Conservation (phyloP, 1,140 invertebrate species). For the Amyelois transitella region DNA sequence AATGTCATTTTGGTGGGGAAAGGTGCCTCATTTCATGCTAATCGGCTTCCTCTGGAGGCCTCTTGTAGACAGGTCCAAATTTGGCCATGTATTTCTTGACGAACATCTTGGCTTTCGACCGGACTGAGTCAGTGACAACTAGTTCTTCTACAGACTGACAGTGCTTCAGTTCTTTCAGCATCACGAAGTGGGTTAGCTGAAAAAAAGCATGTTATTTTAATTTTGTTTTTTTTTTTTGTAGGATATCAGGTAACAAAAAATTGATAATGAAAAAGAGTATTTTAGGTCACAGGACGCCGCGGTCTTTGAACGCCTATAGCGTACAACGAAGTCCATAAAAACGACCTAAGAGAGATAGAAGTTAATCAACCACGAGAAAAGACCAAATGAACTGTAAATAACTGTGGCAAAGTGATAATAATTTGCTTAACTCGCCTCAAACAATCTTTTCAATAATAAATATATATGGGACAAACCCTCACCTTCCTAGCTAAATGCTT, state of each 20-base stretch:
- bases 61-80: slow-evolving; percentile 84
- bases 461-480: slow-evolving; percentile 27
- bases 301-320: no score
- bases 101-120: slow-evolving; percentile 94
- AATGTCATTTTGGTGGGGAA: not conserved
- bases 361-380: no score
- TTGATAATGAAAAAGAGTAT: no score
- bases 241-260: slow-evolving; percentile 1
- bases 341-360: no score
- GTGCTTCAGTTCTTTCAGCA: slow-evolving; percentile 96
- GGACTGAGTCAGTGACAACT: slow-evolving; percentile 93
- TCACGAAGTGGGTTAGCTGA: slow-evolving; percentile 96
- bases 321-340: no score
- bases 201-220: slow-evolving; percentile 18
- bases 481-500: slow-evolving; percentile 97
- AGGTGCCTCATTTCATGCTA: slow-evolving; percentile 14
- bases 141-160: slow-evolving; percentile 91
- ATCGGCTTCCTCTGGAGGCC: slow-evolving; percentile 76
- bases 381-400: no score
- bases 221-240: no score
- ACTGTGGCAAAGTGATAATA: no score
- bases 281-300: no score
- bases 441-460: not conserved
- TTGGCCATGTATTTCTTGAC: slow-evolving; percentile 97
- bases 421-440: not conserved